A percentile compares a stretch with the other conserved stretches of the same genome.
Conservation (phyloP, 2,797 vertebrate genomes). For the Cuculus canorus region DNA sequence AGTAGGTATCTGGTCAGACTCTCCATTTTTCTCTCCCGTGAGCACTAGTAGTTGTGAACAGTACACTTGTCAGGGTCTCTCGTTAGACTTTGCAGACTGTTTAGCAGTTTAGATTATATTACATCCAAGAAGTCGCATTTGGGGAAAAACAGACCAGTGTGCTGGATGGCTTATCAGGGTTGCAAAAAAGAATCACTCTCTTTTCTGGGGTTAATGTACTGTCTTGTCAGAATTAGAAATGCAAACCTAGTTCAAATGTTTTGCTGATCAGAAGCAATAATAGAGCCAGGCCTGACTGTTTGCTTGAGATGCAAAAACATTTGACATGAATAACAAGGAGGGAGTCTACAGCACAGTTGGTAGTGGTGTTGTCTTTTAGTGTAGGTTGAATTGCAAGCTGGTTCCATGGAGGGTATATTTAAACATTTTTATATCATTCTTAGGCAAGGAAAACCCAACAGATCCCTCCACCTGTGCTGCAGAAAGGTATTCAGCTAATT, state of each 20-base stretch:
- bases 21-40: slow-evolving; percentile 12
- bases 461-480: accelerated
- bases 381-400: not conserved
- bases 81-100: not conserved
- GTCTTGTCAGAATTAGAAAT: not conserved
- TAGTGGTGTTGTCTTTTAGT: not conserved
- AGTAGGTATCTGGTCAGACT: slow-evolving; percentile 8
- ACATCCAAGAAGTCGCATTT: not conserved
- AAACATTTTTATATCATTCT: not conserved
- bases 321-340: not conserved
- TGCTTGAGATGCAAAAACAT: not conserved
- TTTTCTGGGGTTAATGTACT: not conserved
- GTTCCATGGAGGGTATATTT: not conserved
- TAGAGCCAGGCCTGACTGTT: not conserved
- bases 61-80: not conserved
- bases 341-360: not conserved
- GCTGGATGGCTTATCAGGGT: not conserved
- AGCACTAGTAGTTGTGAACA: not conserved
- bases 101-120: not conserved
- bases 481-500: not conserved
- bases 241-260: not conserved
- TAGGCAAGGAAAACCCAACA: not conserved
- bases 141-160: not conserved
- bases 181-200: not conserved
- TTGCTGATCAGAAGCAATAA: not conserved